Base-by-base conservation (phyloP, 2,797 vertebrate species). In the Chelmon rostratus region DNA sequence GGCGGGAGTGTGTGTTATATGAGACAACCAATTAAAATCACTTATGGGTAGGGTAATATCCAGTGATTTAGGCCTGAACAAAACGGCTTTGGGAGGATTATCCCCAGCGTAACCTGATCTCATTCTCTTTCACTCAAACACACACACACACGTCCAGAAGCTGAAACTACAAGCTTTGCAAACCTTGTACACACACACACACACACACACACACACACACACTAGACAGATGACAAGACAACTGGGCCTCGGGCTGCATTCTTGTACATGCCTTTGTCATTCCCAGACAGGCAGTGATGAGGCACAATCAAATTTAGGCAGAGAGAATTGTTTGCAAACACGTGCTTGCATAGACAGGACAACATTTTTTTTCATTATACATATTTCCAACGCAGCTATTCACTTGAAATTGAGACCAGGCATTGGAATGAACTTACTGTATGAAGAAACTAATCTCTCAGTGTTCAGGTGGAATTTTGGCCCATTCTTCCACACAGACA, bases 1-100 rank as follows among this genome's bases (percentile, higher is more conserved):
- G 91, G 88, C 88, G 79, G 91, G 86, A 85, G 84, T 75, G 86
- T 91, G 82, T 92, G 95, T 94, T 91, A 95, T 91, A 91, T 88
- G 92, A 95, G 94, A 95, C 91, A 90, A 86, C 94, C 95, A 95
- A 95, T 96, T 95, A 95, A 96, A 96, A 95, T 95, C 91, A 95
- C 92, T 95, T 96, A 94, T 92, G 90, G 90, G 84, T 65, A 83
- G 86, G 88, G 86, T 93, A 91, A 94, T 94, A 95, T 93, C 89
- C 90, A 90, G 73, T 89, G 90, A 94, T 93, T 94, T 94, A 95
- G 92, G 90, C 86, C 90, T 89, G 91, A 95, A 94, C 92, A 95
- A 95, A 94, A 94, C 81, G 65, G 93, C 91, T 93, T 95, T 94
- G 84, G 87, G 85, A 81, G 94, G 94, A 96, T 96, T 95, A 96